Percentiles rank a stretch among this genome's conserved stretches.
phyloP scores from a whole-genome alignment of 2,888 invertebrate genomes.

The Electrophaes corylata region DNA sequence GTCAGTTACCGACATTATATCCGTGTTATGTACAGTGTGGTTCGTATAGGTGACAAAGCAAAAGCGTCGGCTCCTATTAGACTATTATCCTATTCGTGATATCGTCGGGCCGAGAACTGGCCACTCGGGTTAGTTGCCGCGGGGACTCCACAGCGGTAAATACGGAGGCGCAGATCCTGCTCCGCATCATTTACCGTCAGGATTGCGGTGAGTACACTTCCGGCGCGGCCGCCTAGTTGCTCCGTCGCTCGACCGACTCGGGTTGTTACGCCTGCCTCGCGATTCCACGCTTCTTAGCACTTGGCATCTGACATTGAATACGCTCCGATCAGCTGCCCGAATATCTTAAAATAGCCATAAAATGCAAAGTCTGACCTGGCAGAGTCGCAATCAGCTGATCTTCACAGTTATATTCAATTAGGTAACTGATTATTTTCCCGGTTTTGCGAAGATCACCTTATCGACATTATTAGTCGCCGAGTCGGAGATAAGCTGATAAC shows the following conservation, averaged over 20 bases:
- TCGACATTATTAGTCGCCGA: conserved; percentile 55
- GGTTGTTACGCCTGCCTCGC: conserved; percentile 16
- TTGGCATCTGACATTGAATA: conserved; percentile 79
- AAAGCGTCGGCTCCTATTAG: conserved; percentile 76
- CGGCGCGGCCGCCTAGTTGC: conserved; percentile 29
- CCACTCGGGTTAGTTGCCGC: conserved; percentile 77
- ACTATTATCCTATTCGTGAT: conserved; percentile 82
- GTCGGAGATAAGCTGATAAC: conserved; percentile 61
- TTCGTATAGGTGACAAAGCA: conserved; percentile 80
- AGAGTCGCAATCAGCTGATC: conserved; percentile 80
- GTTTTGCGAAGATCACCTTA: conserved; percentile 55
- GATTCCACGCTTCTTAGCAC: conserved; percentile 34
- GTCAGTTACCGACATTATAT: conserved; percentile 62
- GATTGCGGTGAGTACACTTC: conserved; percentile 77
- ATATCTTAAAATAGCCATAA: conserved; percentile 82
- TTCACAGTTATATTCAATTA: conserved; percentile 74
- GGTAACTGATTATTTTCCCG: conserved; percentile 60
- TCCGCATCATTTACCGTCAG: conserved; percentile 81
- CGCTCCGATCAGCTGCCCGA: conserved; percentile 76
- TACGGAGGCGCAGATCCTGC: conserved; percentile 81
- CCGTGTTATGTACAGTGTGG: conserved; percentile 73
- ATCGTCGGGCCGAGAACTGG: conserved; percentile 77
- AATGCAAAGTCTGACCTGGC: conserved; percentile 80
- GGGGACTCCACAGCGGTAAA: conserved; percentile 82
- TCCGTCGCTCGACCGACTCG: conserved; percentile 8